Evolutionary conservation across 2,113 vertebrate species (phyloP), one percentile per base, ranked within the genome.

Genomic region (Indicator indicator): DNA sequence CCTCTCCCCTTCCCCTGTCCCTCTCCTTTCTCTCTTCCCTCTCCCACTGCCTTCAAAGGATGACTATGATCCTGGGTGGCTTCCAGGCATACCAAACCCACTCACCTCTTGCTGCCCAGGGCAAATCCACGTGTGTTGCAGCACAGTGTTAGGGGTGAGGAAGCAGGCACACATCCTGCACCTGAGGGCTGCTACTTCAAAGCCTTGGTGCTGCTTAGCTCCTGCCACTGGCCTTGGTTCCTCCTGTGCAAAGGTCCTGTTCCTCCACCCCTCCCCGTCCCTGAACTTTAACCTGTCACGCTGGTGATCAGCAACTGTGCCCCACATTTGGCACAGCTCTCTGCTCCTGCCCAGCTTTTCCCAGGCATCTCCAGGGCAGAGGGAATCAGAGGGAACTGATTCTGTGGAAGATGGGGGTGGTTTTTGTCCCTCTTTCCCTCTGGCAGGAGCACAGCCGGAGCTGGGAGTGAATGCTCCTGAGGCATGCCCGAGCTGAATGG

Each of bases 361-460:
- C 64, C 72, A 54, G 23, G 2, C 12, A 4, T 1, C 2, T 48
- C 36, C 5, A 0, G 59, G 52, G 46, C 1, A 0, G 72, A 80
- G 44, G 14, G 77, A 95, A 67, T 56, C 48, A 24, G 40, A 93
- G 33, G 16, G 64, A 80, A 77, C 67, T 80, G 71, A 64, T 71
- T 74, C 69, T 68, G 2, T 16, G 19, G 14, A 32, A 2, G 33
- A 72, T 36, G 52, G 40, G 33, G 27, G 11, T 11, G 10, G 12
- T 8, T 23, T 80, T 83, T 54, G 40, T n/a, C 7, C 42, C 33
- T 60, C 67, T 80, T 80, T 58, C 60, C 33, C 65, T 78, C 87
- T 92, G 91, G 86, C 94, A 92, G 84, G 38, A 89, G 65, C 83
- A 58, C 92, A 93, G 92, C 81, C 18, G 3, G 93, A 90, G 86